Percentiles rank a stretch among this genome's conserved stretches.
Evolutionary conservation across 1,140 invertebrate genomes (phyloP).

Genomic region (Drosophila melanogaster): Release_6_plus_ISO1_MT NT_037436.4:13571001-13571500

Average conservation of each 20-base stretch:
- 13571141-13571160: conserved; percentile 83
- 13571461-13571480: conserved; percentile 83
- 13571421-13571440: conserved; percentile 77
- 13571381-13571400: neutral
- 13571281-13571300: conserved; percentile 82
- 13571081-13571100: conserved; percentile 53
- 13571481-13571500: conserved; percentile 83
- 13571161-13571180: conserved; percentile 81
- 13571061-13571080: conserved; percentile 69
- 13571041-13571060: conserved; percentile 32
- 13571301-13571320: conserved; percentile 78
- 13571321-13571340: conserved; percentile 81
- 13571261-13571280: conserved; percentile 39
- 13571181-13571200: conserved; percentile 28
- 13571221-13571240: neutral
- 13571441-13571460: conserved; percentile 76
- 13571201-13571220: neutral
- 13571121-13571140: conserved; percentile 79
- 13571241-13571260: conserved; percentile 35
- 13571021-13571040: conserved; percentile 69
- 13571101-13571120: conserved; percentile 85
- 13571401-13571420: conserved; percentile 76
- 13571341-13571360: conserved; percentile 69
- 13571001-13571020: conserved; percentile 83
- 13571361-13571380: neutral